Conservation (phyloP, 2,888 invertebrate species). For the Seladonia tumulorum region DNA sequence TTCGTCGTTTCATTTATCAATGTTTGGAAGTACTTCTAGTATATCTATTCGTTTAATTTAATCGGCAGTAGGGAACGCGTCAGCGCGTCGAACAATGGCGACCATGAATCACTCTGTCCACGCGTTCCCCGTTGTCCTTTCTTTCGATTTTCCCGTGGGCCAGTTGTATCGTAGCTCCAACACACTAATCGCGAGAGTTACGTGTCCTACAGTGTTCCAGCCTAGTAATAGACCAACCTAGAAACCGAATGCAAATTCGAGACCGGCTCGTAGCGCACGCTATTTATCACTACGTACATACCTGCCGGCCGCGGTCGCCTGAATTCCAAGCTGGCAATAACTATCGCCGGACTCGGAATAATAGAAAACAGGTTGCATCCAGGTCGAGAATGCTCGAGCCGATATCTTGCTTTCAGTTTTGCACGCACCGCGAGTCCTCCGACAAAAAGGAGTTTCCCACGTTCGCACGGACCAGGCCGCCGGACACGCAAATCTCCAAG, state of each 20-base stretch:
- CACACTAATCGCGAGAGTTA: conserved; percentile 44
- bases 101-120: conserved; percentile 3
- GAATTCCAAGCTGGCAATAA: conserved; percentile 33
- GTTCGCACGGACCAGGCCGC: conserved; percentile 95
- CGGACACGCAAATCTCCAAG: conserved; percentile 96
- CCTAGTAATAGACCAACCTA: conserved; percentile 56
- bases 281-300: conserved; percentile 26
- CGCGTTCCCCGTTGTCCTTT: conserved; percentile 12
- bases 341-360: not conserved
- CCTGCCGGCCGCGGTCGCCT: not conserved
- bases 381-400: not conserved
- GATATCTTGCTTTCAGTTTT: conserved; percentile 88
- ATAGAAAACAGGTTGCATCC: not conserved
- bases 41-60: not conserved
- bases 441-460: conserved; percentile 95
- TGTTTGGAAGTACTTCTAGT: too few relatives aligned
- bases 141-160: conserved; percentile 24
- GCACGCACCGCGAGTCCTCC: conserved; percentile 95
- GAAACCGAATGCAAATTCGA: conserved; percentile 63
- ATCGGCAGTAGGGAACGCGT: not conserved
- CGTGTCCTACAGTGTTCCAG: conserved; percentile 31
- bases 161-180: conserved; percentile 30
- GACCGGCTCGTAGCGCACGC: conserved; percentile 41
- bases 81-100: not conserved
- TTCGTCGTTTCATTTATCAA: too few relatives aligned